These are phyloP conservation scores for Thereva unica DNA, from an alignment of 2,888 invertebrate species.

Conservation along the genomic window DNA sequence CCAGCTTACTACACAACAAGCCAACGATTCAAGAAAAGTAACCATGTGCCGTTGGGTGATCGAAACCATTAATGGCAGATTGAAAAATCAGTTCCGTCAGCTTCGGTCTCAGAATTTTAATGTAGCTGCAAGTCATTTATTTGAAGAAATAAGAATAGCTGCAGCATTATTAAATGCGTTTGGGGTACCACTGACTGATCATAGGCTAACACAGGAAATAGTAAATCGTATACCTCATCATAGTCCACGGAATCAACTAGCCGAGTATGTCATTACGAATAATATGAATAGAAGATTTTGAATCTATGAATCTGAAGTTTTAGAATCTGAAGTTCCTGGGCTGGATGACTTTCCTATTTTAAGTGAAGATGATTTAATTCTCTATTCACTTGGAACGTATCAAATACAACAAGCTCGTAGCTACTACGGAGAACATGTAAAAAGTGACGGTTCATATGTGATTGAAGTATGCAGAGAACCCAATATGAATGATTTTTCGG, in stretches of 20 bases:
- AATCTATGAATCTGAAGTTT: neutral
- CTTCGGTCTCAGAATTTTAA: neutral
- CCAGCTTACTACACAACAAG: neutral
- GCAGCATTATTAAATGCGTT: neutral
- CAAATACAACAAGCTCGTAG: neutral
- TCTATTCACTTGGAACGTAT: neutral
- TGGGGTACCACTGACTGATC: no score
- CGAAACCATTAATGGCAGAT: neutral
- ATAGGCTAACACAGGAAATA: no score
- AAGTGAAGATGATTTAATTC: neutral
- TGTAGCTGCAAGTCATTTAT: neutral
- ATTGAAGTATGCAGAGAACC: neutral
- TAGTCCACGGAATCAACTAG: neutral
- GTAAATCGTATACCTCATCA: no score
- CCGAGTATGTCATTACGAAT: neutral
- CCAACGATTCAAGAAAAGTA: constrained; percentile 5
- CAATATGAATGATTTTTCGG: neutral
- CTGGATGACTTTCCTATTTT: neutral
- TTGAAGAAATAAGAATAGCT: neutral
- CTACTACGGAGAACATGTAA: neutral
- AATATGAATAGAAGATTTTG: neutral
- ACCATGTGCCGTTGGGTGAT: neutral
- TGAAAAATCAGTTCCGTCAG: neutral
- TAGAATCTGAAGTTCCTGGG: neutral
- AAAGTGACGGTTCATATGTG: neutral